A percentile compares a stretch with the other conserved stretches of the same genome.
Evolutionary conservation across 2,113 vertebrate species (phyloP).

Genomic region (Chroicocephalus ridibundus): DNA sequence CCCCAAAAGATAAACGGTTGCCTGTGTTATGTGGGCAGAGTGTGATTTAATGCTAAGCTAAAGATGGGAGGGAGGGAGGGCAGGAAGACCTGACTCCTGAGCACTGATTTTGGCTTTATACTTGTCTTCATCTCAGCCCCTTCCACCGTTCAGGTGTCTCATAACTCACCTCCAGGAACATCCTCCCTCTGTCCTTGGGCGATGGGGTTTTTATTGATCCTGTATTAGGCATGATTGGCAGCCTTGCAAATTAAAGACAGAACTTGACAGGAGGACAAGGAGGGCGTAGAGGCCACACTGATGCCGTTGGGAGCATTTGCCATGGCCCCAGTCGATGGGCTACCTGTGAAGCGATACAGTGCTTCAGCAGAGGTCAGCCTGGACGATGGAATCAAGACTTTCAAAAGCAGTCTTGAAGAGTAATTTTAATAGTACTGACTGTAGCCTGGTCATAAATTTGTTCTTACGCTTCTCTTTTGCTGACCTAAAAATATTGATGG

Average conservation of each 20-base stretch:
- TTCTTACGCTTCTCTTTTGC: not conserved
- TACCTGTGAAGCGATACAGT: not conserved
- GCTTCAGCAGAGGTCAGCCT: not conserved
- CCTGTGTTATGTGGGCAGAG: not conserved
- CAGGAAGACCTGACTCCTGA: not conserved
- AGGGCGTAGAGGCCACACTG: rapidly evolving
- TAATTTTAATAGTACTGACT: not conserved
- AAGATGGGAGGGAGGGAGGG: not conserved
- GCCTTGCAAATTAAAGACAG: not conserved
- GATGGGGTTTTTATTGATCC: not conserved
- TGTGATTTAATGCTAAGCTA: not conserved
- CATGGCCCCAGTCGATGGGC: rapidly evolving
- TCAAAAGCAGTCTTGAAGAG: not conserved
- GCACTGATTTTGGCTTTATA: not conserved
- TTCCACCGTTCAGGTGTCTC: not conserved
- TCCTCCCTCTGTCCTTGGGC: not conserved
- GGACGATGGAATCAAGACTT: not conserved
- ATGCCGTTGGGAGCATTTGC: not conserved
- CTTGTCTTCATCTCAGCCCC: not conserved
- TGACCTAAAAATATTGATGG: not conserved
- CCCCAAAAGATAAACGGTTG: not conserved
- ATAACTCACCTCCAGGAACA: not conserved
- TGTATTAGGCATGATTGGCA: not conserved
- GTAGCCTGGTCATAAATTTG: not conserved
- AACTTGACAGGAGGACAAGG: not conserved